A percentile compares a stretch with the other conserved stretches of the same genome.
Conservation (phyloP, 1,140 invertebrate genomes). For the Rhizoglyphus robini region DNA sequence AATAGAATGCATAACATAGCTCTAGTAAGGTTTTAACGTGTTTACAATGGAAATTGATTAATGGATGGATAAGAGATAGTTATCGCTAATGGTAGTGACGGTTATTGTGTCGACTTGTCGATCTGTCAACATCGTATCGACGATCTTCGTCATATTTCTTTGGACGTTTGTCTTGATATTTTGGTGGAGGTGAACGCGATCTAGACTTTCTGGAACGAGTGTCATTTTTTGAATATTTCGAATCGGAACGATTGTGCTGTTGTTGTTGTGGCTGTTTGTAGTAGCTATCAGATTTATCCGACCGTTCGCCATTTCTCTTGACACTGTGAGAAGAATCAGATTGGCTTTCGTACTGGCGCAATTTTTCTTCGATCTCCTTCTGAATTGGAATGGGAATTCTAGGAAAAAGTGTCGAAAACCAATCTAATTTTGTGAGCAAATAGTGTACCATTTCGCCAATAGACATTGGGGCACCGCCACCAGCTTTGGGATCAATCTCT, state of each 20-base stretch:
- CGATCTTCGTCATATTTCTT: neutral
- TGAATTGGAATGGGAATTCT: slow-evolving; percentile 98
- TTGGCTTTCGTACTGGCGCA: slow-evolving; percentile 39
- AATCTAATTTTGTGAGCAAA: slow-evolving; percentile 89
- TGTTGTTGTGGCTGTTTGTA: neutral
- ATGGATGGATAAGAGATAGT: neutral
- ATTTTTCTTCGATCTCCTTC: slow-evolving; percentile 55
- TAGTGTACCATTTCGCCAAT: slow-evolving; percentile 86
- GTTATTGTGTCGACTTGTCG: neutral
- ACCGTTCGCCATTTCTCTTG: neutral
- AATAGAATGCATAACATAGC: too few species aligned
- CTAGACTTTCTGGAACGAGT: neutral
- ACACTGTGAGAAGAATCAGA: neutral
- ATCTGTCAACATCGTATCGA: too few species aligned
- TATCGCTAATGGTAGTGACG: neutral
- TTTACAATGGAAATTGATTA: neutral
- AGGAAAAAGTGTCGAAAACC: slow-evolving; percentile 96
- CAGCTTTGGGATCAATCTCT: slow-evolving; percentile 92
- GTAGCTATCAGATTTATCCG: neutral
- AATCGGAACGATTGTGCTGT: neutral
- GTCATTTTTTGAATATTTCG: neutral
- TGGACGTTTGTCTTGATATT: neutral
- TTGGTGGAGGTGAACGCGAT: slow-evolving; percentile 1
- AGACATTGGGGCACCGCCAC: slow-evolving; percentile 80
- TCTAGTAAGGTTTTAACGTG: too few species aligned